Evolutionary conservation across 1,140 invertebrate species (phyloP).

Genomic region (Aphelenchoides avenae): DNA sequence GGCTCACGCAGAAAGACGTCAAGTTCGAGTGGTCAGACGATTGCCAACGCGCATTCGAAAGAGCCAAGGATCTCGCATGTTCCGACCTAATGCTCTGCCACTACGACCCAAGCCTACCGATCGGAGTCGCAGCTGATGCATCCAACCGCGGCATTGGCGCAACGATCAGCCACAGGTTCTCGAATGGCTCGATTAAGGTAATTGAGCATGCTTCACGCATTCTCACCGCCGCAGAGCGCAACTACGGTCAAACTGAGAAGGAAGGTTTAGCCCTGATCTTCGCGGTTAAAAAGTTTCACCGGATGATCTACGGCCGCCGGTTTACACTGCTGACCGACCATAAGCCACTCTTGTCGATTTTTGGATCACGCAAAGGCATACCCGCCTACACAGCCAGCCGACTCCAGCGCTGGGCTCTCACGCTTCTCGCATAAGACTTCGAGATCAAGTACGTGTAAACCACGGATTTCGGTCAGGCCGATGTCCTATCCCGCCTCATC

Average conservation of each 20-base stretch:
- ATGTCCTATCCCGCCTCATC: conserved; percentile 50
- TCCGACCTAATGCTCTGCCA: conserved; percentile 47
- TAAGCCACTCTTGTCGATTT: conserved; percentile 17
- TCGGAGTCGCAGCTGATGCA: conserved; percentile 62
- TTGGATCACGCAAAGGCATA: conserved; percentile 23
- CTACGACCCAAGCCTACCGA: conserved; percentile 57
- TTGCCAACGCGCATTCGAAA: conserved; percentile 34
- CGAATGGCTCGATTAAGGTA: conserved; percentile 59
- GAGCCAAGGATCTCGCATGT: conserved; percentile 48
- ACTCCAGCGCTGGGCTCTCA: conserved; percentile 13
- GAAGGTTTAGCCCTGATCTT: conserved; percentile 60
- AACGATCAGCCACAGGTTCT: conserved; percentile 60
- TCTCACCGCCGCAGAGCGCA: conserved; percentile 61
- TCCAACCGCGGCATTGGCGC: conserved; percentile 61
- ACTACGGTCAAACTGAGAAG: conserved; percentile 64
- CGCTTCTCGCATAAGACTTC: conserved; percentile 57
- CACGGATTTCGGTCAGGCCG: conserved; percentile 40
- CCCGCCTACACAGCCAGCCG: conserved; percentile 6
- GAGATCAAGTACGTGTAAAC: conserved; percentile 53
- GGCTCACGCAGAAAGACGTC: conserved; percentile 39
- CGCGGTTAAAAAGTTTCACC: conserved; percentile 19
- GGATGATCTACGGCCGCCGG: conserved; percentile 9
- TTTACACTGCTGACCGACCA: conserved; percentile 13
- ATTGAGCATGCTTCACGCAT: conserved; percentile 63
- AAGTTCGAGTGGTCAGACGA: conserved; percentile 11